Base-by-base conservation (phyloP, 2,113 vertebrate genomes). In the Carassius carassius region DNA sequence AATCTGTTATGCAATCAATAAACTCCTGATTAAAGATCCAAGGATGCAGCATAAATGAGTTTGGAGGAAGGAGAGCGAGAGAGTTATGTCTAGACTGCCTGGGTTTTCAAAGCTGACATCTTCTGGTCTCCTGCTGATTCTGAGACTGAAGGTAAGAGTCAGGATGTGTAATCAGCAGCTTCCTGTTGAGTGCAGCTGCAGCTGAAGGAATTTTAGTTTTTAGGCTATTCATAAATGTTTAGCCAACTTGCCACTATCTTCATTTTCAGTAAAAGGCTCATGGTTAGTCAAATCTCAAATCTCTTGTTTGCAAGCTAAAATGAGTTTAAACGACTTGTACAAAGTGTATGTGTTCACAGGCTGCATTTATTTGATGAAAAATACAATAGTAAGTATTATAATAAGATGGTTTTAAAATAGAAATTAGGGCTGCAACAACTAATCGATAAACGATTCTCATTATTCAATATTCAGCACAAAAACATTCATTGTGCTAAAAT, bases 121-220 rank as follows among this genome's bases (percentile, higher is more conserved):
- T 70, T 83, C 44, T 78, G 70, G 72, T 54, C 65, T 54, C 25
- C 85, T 70, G 47, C 81, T 83, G 63, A 76, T 19, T 73, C 72
- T 60, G 60, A 70, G 73, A 37, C 23, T 7, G 23, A 19, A 14
- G 19, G 8, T 17, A 83, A 54, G 29, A 65, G 62, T 54, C 75
- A 23, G 85, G 85, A 79, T 83, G 29, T 86, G 75, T 54, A 83
- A 83, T 86, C 81, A 79, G 65, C 74, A 73, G 37, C 63, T 80
- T 83, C 84, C 74, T 85, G 74, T 88, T 69, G 23, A 65, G 62
- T 62, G 7, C 21, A 4, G 35, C 51, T 23, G 19, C 37, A 29
- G 51, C 47, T 32, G 23, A 51, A 62, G 12, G 35, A 35, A 25
- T 47, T 9, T 81, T 58, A 63, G 14, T 11, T 51, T 78, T 65